Conservation (phyloP, 2,888 invertebrate species). For the Pecten maximus region DNA sequence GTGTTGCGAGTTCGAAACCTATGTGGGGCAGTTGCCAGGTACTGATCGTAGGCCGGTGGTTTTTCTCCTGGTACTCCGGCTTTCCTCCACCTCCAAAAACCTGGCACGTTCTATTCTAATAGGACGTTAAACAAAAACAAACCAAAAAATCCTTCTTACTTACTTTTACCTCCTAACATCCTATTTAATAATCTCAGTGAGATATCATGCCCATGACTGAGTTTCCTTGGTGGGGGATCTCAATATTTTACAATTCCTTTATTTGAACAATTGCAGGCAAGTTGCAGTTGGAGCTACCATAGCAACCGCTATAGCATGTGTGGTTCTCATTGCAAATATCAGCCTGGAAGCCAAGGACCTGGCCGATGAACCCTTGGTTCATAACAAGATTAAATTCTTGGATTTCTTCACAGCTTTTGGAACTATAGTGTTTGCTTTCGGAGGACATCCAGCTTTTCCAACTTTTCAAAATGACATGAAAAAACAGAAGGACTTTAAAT, state of each 20-base stretch:
- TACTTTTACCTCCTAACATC: too few species aligned
- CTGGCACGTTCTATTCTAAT: too few species aligned
- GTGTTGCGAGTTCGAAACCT: too few species aligned
- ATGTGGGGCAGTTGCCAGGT: too few species aligned
- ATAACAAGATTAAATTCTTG: constrained; percentile 81
- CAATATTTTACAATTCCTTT: background rate
- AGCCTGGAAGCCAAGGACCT: constrained; percentile 84
- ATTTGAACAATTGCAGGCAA: constrained; percentile 83
- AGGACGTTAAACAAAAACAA: too few species aligned
- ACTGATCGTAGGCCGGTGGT: too few species aligned
- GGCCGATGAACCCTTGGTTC: constrained; percentile 52
- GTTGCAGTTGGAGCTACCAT: constrained; percentile 87
- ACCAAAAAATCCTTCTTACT: too few species aligned
- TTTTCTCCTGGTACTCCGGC: too few species aligned
- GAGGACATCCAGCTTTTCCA: constrained; percentile 90
- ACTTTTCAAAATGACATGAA: constrained; percentile 97
- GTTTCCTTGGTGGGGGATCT: too few species aligned
- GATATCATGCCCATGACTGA: too few species aligned
- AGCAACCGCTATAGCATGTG: constrained; percentile 86
- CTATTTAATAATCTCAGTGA: too few species aligned
- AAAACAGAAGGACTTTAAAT: constrained; percentile 88
- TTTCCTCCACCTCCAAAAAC: too few species aligned
- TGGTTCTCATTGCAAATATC: constrained; percentile 87
- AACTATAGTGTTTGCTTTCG: constrained; percentile 88
- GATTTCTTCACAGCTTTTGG: constrained; percentile 89